Percentiles rank a stretch among this genome's conserved stretches.
Conservation (phyloP, 2,113 vertebrate genomes). For the Lycaon pictus region DNA sequence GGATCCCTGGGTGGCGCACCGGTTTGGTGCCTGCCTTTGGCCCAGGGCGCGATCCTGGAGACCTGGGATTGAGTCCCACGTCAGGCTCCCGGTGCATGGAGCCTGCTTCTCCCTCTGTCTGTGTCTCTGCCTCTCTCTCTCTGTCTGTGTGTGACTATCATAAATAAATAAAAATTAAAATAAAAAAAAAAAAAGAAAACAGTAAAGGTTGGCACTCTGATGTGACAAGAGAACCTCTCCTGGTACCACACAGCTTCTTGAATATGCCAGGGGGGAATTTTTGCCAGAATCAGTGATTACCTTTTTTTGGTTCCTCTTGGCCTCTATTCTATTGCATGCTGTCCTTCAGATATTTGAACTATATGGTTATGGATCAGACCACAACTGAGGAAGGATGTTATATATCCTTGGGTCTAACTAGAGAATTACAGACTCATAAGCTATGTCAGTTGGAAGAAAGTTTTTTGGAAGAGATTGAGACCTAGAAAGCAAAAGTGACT, state of each 20-base stretch:
- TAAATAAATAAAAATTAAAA: too few relatives aligned
- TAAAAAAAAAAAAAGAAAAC: not conserved
- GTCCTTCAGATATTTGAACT: conserved; percentile 21
- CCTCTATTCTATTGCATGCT: not conserved
- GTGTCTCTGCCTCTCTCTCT: too few relatives aligned
- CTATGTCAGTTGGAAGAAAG: not conserved
- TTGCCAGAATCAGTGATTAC: not conserved
- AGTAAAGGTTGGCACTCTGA: not conserved
- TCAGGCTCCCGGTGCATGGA: too few relatives aligned
- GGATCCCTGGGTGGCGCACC: too few relatives aligned
- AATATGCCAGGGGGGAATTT: not conserved
- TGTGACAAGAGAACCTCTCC: not conserved
- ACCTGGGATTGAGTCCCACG: too few relatives aligned
- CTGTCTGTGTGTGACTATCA: too few relatives aligned
- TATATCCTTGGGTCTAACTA: not conserved
- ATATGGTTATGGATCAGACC: not conserved
- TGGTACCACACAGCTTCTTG: not conserved
- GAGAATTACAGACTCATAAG: not conserved
- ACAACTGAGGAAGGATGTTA: not conserved
- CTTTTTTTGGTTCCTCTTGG: not conserved
- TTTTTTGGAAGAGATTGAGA: conserved; percentile 19
- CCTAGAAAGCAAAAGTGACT: not conserved
- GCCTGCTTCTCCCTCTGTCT: too few relatives aligned
- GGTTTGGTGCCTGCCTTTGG: too few relatives aligned
- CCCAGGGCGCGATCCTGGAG: too few relatives aligned